phyloP scores from a whole-genome alignment of 2,888 invertebrate species.

The Mactromeris polynyma region DNA sequence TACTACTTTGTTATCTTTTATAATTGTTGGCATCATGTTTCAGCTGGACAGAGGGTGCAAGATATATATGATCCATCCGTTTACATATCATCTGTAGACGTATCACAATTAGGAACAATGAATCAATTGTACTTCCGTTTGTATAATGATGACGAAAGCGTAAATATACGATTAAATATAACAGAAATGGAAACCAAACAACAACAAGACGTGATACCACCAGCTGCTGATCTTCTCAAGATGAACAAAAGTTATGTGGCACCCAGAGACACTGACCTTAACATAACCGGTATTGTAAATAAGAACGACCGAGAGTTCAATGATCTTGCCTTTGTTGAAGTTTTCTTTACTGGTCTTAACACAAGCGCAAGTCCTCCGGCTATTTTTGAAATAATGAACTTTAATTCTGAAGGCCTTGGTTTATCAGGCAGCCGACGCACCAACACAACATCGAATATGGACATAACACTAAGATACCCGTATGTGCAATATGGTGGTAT shows the following conservation, averaged over 20 bases:
- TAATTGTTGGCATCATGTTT: background rate
- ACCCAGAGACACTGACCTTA: constrained; percentile 47
- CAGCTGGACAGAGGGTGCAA: constrained; percentile 15
- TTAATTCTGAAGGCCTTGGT: constrained; percentile 44
- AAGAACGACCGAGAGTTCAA: constrained; percentile 43
- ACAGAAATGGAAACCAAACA: constrained; percentile 33
- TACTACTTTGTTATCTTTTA: no score
- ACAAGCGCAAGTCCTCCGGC: constrained; percentile 54
- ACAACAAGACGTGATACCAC: constrained; percentile 39
- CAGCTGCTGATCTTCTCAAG: constrained; percentile 26
- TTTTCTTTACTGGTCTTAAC: constrained; percentile 65
- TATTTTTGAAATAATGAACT: constrained; percentile 60
- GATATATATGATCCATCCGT: background rate
- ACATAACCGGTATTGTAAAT: constrained; percentile 46
- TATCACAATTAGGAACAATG: constrained; percentile 28
- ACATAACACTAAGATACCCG: constrained; percentile 56
- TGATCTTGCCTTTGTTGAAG: constrained; percentile 52
- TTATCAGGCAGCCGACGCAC: constrained; percentile 35
- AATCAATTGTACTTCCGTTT: constrained; percentile 48
- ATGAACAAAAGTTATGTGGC: constrained; percentile 46
- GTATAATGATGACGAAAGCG: constrained; percentile 50
- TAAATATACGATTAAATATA: constrained; percentile 48
- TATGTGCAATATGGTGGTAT: constrained; percentile 66
- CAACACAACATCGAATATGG: constrained; percentile 44
- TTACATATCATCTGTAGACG: constrained; percentile 28